Evolutionary conservation across 2,888 invertebrate species (phyloP).

Genomic region (Bombylius major): DNA sequence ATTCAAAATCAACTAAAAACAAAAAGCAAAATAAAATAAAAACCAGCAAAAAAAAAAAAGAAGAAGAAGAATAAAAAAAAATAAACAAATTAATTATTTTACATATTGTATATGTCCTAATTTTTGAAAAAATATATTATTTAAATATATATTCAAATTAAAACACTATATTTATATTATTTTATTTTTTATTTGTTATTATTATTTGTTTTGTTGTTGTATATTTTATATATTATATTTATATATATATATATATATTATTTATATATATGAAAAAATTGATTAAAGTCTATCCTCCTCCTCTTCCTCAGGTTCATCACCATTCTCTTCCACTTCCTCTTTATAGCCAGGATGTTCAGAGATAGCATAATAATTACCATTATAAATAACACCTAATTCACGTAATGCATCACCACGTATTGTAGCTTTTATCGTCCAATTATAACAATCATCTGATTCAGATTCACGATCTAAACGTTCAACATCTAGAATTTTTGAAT

Average conservation of each 20-base stretch:
- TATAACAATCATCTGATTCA: constrained; percentile 87
- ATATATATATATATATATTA: constrained; percentile 1
- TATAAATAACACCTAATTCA: constrained; percentile 87
- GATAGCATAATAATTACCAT: constrained; percentile 90
- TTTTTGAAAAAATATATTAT: neutral
- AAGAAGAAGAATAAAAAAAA: no score
- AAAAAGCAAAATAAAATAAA: no score
- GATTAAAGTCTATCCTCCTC: constrained; percentile 57
- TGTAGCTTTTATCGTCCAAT: constrained; percentile 94
- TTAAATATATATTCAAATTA: neutral
- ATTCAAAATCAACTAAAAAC: no score
- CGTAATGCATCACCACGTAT: constrained; percentile 82
- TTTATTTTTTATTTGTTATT: constrained; percentile 9
- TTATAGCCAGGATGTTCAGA: constrained; percentile 90
- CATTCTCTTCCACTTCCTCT: constrained; percentile 76
- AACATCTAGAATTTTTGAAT: constrained; percentile 86
- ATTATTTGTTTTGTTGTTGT: constrained; percentile 7
- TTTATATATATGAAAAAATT: constrained; percentile 24
- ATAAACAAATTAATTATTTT: no score
- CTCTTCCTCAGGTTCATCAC: constrained; percentile 72
- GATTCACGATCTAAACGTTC: constrained; percentile 83
- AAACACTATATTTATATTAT: neutral
- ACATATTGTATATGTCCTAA: neutral
- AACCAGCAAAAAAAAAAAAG: no score
- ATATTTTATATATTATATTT: neutral